A percentile compares a stretch with the other conserved stretches of the same genome.
phyloP scores from a whole-genome alignment of 2,113 vertebrate genomes.

The Crotalus tigris region DNA sequence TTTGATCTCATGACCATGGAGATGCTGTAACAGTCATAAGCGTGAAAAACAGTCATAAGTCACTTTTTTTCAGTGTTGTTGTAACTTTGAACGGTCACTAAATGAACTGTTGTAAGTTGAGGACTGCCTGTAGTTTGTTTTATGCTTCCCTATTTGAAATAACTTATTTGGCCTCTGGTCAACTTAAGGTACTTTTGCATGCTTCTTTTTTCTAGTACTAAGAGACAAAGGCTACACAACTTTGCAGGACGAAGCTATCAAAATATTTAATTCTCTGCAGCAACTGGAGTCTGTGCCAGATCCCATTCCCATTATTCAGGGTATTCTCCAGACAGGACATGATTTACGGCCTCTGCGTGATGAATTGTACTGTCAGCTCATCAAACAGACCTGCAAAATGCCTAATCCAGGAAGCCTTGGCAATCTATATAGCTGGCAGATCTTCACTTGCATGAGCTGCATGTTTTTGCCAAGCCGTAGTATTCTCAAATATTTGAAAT shows the following conservation, averaged over 20 bases:
- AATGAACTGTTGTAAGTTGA: not conserved
- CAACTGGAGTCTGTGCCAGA: slow-evolving; percentile 88
- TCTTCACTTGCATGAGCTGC: slow-evolving; percentile 89
- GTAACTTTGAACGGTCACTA: not conserved
- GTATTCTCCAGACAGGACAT: slow-evolving; percentile 87
- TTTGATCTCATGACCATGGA: not conserved
- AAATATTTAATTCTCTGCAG: slow-evolving; percentile 90
- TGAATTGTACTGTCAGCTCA: slow-evolving; percentile 94
- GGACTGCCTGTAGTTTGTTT: not conserved
- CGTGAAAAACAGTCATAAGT: not conserved
- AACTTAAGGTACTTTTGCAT: not conserved
- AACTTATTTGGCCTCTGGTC: not conserved
- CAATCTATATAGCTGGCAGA: slow-evolving; percentile 88
- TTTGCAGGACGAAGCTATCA: slow-evolving; percentile 91
- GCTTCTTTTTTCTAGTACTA: slow-evolving; percentile 64
- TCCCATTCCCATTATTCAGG: slow-evolving; percentile 87
- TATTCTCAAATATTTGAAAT: slow-evolving; percentile 91
- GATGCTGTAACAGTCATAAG: not conserved
- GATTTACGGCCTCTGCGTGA: slow-evolving; percentile 88
- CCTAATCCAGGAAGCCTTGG: slow-evolving; percentile 76
- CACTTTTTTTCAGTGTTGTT: not conserved
- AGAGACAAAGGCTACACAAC: slow-evolving; percentile 87
- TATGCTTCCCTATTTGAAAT: not conserved
- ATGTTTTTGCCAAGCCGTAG: slow-evolving; percentile 85
- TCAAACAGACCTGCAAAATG: slow-evolving; percentile 90